phyloP scores from a whole-genome alignment of 2,797 vertebrate genomes.

The Enoplosus armatus region DNA sequence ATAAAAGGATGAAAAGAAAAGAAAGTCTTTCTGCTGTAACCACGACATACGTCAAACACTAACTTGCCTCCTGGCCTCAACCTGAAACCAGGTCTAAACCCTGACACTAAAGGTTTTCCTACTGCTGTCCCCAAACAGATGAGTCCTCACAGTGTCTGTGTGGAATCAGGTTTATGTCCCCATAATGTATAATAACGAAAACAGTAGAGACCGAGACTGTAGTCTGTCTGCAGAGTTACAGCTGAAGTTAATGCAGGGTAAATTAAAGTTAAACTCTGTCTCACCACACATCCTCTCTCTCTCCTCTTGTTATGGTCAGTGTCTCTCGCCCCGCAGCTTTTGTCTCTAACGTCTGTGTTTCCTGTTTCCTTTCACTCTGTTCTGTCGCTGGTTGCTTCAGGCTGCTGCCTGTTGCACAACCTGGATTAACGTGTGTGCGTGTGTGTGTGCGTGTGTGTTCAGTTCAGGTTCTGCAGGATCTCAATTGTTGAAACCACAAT shows the following conservation, averaged over 20 bases:
- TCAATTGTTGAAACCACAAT: background rate
- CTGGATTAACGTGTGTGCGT: conserved; percentile 20
- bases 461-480: conserved; percentile 35
- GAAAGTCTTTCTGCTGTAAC: background rate
- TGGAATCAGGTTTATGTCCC: background rate
- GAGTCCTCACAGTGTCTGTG: background rate
- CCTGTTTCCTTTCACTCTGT: conserved; percentile 32
- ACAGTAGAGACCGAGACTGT: background rate
- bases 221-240: background rate
- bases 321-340: conserved; percentile 10
- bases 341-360: conserved; percentile 9
- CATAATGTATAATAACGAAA: background rate
- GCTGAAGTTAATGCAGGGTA: background rate
- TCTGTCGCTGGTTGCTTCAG: conserved; percentile 31
- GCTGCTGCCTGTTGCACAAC: conserved; percentile 41
- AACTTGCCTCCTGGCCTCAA: background rate
- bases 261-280: background rate
- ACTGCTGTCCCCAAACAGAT: background rate
- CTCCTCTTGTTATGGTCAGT: background rate
- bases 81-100: background rate
- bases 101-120: background rate
- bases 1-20: background rate
- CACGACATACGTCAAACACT: background rate
- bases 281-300: conserved; percentile 11
- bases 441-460: background rate